phyloP scores from a whole-genome alignment of 2,113 vertebrate species.

The Rhabdomys dilectus region DNA sequence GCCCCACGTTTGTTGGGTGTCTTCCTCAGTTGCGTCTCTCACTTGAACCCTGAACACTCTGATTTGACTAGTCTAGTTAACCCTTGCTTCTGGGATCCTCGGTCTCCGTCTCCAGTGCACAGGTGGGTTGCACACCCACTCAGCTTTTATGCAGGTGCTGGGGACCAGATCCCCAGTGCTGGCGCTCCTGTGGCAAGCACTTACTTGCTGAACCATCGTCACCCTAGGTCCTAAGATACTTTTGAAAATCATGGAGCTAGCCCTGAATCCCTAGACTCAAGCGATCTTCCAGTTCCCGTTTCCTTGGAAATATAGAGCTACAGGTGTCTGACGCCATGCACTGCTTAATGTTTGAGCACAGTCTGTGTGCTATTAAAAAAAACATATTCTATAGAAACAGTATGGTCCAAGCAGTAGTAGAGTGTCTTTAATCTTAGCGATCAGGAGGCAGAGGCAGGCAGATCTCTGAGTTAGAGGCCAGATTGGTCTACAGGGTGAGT shows the following conservation, averaged over 20 bases:
- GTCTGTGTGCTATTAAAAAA: neutral
- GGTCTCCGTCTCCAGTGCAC: neutral
- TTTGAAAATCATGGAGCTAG: neutral
- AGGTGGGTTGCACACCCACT: neutral
- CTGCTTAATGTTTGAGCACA: neutral
- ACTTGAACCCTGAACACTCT: neutral
- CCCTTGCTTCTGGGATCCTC: neutral
- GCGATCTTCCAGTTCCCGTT: neutral
- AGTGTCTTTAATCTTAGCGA: neutral
- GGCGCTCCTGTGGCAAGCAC: neutral
- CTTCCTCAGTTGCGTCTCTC: neutral
- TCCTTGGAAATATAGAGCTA: too few relatives aligned
- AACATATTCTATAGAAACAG: neutral
- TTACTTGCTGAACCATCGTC: neutral
- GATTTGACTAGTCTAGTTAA: neutral
- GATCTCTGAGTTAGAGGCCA: neutral
- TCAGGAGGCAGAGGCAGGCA: neutral
- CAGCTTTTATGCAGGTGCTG: too few relatives aligned
- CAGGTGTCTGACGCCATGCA: too few relatives aligned
- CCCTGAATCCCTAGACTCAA: neutral
- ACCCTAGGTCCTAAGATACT: neutral
- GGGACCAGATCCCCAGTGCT: neutral
- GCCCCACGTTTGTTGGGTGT: neutral
- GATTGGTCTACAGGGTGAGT: neutral
- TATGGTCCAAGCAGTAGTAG: too few relatives aligned